phyloP scores from a whole-genome alignment of 2,797 vertebrate species.

The Lophius americanus region DNA sequence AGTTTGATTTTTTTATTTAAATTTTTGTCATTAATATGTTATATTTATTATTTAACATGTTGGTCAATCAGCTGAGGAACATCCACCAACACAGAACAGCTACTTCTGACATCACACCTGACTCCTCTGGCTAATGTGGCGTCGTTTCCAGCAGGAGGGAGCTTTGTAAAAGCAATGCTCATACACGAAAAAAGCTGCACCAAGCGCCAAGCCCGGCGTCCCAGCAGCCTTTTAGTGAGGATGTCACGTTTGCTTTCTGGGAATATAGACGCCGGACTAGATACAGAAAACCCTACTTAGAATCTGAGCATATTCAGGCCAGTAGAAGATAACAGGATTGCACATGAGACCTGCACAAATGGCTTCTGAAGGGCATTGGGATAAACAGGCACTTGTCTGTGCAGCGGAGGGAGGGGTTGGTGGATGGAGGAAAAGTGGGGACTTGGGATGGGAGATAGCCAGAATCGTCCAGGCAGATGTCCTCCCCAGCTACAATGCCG shows the following conservation, averaged over 20 bases:
- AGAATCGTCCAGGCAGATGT: conserved; percentile 68
- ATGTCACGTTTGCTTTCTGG: conserved; percentile 70
- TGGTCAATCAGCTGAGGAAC: conserved; percentile 79
- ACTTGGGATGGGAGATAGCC: conserved; percentile 71
- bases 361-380: conserved; percentile 83
- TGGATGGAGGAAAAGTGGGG: conserved; percentile 51
- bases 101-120: conserved; percentile 66
- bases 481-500: conserved; percentile 55
- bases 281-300: conserved; percentile 75
- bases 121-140: conserved; percentile 68
- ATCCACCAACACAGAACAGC: conserved; percentile 55
- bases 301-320: conserved; percentile 78
- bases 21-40: conserved; percentile 38
- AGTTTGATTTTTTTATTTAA: too few relatives aligned
- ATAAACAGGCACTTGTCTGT: conserved; percentile 81
- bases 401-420: conserved; percentile 42
- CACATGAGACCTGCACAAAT: conserved; percentile 76
- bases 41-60: conserved; percentile 52
- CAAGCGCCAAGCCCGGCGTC: conserved; percentile 51
- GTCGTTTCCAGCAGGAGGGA: conserved; percentile 66
- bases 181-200: conserved; percentile 76
- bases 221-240: conserved; percentile 79
- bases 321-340: conserved; percentile 75
- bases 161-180: conserved; percentile 61
- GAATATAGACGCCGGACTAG: conserved; percentile 66